These are phyloP conservation scores for Tenthredo mesomela DNA, from an alignment of 2,888 invertebrate species.

Conservation along the genomic window DNA sequence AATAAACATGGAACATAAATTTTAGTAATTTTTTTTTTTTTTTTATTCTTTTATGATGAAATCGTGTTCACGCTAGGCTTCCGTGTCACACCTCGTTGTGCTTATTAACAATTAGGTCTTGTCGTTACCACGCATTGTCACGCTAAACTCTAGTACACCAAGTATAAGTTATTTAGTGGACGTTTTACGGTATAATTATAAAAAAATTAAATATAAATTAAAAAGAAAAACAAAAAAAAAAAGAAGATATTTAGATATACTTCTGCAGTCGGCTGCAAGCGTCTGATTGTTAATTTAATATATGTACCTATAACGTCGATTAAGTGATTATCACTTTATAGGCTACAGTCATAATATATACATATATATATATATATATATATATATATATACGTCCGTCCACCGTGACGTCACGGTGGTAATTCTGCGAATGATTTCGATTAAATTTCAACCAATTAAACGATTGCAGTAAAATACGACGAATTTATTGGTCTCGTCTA, in stretches of 20 bases:
- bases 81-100: slow-evolving; percentile 38
- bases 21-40: background rate
- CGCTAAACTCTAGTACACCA: slow-evolving; percentile 8
- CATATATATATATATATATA: too few species aligned
- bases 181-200: background rate
- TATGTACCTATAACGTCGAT: background rate
- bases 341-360: background rate
- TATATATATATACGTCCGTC: too few species aligned
- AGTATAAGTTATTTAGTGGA: background rate
- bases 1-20: background rate
- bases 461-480: background rate
- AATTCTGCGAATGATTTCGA: background rate
- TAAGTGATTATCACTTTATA: background rate
- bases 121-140: background rate
- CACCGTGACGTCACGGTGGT: slow-evolving; percentile 4
- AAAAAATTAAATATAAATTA: background rate
- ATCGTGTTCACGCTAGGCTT: slow-evolving; percentile 28
- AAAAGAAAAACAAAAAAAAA: background rate
- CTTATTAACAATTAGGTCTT: slow-evolving; percentile 31
- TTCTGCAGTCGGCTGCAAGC: background rate
- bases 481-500: background rate
- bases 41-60: background rate
- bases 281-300: slow-evolving; percentile 11
- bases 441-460: slow-evolving; percentile 6
- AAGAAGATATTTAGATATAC: background rate